These are phyloP conservation scores for Pedetes capensis DNA, from an alignment of 2,113 vertebrate genomes.

Conservation along the genomic window DNA sequence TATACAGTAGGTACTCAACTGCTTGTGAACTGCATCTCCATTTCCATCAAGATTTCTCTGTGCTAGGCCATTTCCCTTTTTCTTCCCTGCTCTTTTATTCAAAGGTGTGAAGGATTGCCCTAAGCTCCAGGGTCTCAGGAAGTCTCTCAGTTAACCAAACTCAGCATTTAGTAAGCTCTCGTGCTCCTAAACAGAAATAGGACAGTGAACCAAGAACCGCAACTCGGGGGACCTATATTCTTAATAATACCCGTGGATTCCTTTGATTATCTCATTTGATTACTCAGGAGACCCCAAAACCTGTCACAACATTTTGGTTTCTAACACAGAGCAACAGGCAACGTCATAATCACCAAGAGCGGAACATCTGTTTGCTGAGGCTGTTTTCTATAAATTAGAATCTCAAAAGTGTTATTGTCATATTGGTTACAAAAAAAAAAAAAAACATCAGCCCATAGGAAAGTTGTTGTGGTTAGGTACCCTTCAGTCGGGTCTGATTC, in stretches of 20 bases:
- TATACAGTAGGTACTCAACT: background rate
- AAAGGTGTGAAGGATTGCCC: background rate
- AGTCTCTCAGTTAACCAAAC: background rate
- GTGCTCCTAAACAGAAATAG: background rate
- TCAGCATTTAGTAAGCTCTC: background rate
- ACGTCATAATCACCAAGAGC: background rate
- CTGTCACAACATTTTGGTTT: background rate
- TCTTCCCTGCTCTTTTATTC: background rate
- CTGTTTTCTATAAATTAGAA: slow-evolving; percentile 32
- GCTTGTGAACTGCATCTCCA: background rate
- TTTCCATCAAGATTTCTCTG: background rate
- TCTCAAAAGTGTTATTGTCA: background rate
- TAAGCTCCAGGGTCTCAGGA: background rate
- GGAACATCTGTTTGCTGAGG: background rate
- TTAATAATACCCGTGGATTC: background rate
- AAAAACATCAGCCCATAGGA: too few species aligned
- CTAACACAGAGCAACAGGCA: background rate
- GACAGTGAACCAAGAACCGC: background rate
- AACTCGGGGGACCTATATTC: background rate
- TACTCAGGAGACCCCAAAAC: background rate
- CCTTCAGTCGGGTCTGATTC: too few species aligned
- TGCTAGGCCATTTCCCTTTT: background rate
- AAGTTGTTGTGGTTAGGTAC: too few species aligned
- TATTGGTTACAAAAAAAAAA: background rate
- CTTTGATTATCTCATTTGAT: background rate